Evolutionary conservation across 2,888 invertebrate genomes (phyloP), one percentile per base, ranked within the genome.

Genomic region (Miltochrista miniata): DNA sequence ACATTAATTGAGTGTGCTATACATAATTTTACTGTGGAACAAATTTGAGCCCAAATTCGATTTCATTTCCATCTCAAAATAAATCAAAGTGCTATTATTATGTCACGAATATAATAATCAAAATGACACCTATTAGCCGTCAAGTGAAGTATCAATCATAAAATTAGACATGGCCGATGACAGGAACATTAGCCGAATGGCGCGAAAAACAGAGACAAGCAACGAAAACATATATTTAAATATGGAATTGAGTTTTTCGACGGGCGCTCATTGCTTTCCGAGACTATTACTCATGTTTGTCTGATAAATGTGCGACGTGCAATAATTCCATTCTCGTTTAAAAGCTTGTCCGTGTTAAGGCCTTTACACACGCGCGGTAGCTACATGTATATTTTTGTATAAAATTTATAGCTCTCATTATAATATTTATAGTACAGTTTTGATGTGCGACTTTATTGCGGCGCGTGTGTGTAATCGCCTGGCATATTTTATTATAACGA

Each of bases 311-410:
- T 79, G 72, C 81, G 85, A 85, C 81, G 82, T 77, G 85, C 76
- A 87, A 90, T 89, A 89, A 88, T 85, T 88, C 79, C 85, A 83
- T 82, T 82, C 85, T 82, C 80, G 83, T 87, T 88, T 84, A 83
- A 85, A 75, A 80, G 79, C 76, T 79, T 81, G 81, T 80, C 75
- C 77, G 68, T 75, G 77, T 78, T 74, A 77, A 79, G 74, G 74
- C 65, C 52, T 72, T 71, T 79, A 70, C 81, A 82, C 79, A 79
- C 70, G 69, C 66, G 72, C 69, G 68, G 74, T 69, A 70, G 71
- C 79, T 72, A 56, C 62, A 48, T 72, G 67, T 73, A 74, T 74
- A 72, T 75, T 75, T 77, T 74, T 74, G 67, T 72, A 70, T 74
- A 63, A 73, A 77, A 78, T 81, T 81, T 82, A 81, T 79, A 72